A percentile compares a stretch with the other conserved stretches of the same genome.
Evolutionary conservation across 2,797 vertebrate species (phyloP).

Genomic region (Chromis chromis): DNA sequence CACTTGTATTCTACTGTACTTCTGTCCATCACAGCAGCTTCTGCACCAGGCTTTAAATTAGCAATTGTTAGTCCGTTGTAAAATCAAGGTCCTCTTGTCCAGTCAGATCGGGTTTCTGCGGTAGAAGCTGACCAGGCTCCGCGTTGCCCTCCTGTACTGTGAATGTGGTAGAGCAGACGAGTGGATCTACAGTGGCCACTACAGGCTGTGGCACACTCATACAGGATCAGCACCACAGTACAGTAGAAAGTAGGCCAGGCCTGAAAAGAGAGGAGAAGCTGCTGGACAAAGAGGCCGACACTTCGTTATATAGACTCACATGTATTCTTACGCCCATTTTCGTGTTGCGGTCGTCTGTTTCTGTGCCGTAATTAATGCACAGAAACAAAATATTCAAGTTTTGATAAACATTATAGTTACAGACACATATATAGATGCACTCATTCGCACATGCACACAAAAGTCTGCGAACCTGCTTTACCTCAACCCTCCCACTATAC

Average conservation of each 20-base stretch:
- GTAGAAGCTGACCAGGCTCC: conserved; percentile 34
- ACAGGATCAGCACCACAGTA: conserved; percentile 35
- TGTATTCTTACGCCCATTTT: background rate
- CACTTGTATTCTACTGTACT: background rate
- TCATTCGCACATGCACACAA: background rate
- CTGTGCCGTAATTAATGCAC: conserved; percentile 13
- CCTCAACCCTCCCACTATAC: conserved; percentile 51
- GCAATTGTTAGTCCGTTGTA: conserved; percentile 7
- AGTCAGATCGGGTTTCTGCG: conserved; percentile 3
- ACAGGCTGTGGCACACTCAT: conserved; percentile 49
- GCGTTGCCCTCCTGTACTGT: conserved; percentile 42
- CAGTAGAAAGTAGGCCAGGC: conserved; percentile 60
- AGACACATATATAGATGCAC: conserved; percentile 15
- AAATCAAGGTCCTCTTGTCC: conserved; percentile 3
- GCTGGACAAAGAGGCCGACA: conserved; percentile 36
- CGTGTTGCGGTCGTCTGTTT: background rate
- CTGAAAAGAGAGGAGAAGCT: conserved; percentile 37
- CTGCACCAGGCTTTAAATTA: conserved; percentile 8
- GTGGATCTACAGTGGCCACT: conserved; percentile 75
- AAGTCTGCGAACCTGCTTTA: conserved; percentile 23
- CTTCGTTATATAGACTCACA: background rate
- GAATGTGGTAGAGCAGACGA: conserved; percentile 32
- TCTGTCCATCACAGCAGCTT: background rate
- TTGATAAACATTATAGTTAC: conserved; percentile 17
- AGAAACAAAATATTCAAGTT: conserved; percentile 23